Evolutionary conservation across 1,140 invertebrate genomes (phyloP).

Genomic region (Drosophila cardini): DNA sequence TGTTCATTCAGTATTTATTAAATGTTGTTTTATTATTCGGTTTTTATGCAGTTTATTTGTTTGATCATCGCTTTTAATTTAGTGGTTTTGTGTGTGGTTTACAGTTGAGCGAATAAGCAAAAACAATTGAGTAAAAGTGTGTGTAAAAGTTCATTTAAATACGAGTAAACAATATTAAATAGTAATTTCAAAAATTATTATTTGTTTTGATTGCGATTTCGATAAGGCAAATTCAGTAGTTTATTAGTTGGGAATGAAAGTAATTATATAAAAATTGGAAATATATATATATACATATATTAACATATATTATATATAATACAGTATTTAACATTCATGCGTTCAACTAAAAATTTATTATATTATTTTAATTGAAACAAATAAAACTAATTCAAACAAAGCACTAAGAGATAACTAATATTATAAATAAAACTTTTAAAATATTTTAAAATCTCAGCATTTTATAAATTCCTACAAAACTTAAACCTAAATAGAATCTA

Average conservation of each 20-base stretch:
- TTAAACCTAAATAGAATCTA: background rate
- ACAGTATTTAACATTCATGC: too few species aligned
- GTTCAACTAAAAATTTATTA: background rate
- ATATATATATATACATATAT: background rate
- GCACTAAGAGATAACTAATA: too few species aligned
- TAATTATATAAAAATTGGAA: background rate
- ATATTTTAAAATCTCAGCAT: too few species aligned
- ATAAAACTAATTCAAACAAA: too few species aligned
- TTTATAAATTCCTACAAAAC: background rate
- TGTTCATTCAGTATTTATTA: slow-evolving; percentile 51
- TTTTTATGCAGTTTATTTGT: slow-evolving; percentile 63
- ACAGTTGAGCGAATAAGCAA: slow-evolving; percentile 51
- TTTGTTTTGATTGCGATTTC: slow-evolving; percentile 1
- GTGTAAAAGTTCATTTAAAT: slow-evolving; percentile 40
- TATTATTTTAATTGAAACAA: too few species aligned
- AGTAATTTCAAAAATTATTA: slow-evolving; percentile 2
- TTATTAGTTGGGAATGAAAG: background rate
- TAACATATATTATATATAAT: background rate
- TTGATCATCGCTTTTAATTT: slow-evolving; percentile 55
- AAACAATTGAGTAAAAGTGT: slow-evolving; percentile 42
- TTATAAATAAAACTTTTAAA: too few species aligned
- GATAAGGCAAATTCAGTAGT: slow-evolving; percentile 5
- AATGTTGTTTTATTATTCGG: slow-evolving; percentile 36
- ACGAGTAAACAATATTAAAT: slow-evolving; percentile 23
- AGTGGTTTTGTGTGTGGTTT: slow-evolving; percentile 41